phyloP scores from a whole-genome alignment of 2,797 vertebrate genomes.

The Adrianichthys oophorus region DNA sequence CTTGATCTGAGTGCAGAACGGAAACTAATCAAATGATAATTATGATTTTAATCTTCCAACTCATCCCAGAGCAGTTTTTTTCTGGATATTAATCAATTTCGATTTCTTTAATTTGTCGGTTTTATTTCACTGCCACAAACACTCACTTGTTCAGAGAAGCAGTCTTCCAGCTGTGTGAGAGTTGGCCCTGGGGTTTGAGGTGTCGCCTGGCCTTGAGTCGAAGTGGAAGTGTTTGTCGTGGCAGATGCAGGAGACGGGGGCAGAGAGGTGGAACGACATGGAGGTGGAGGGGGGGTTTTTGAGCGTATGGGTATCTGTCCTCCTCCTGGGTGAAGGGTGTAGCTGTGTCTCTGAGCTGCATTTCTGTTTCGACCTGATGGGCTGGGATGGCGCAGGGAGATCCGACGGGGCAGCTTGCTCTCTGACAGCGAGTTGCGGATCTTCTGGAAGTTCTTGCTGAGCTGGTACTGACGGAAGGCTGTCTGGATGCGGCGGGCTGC shows the following conservation, averaged over 20 bases:
- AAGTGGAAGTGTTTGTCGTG: constrained; percentile 11
- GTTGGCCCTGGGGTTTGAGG: constrained; percentile 81
- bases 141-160: constrained; percentile 88
- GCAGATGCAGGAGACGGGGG: constrained; percentile 79
- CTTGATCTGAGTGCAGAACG: too few species aligned
- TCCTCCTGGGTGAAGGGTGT: constrained; percentile 66
- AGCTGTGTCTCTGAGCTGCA: constrained; percentile 73
- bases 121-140: not conserved
- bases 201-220: constrained; percentile 53
- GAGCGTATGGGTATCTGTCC: constrained; percentile 77
- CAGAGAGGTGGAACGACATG: constrained; percentile 86
- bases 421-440: constrained; percentile 96
- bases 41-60: too few species aligned
- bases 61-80: too few species aligned
- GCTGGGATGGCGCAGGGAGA: constrained; percentile 89
- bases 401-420: constrained; percentile 92
- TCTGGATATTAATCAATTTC: too few species aligned
- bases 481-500: constrained; percentile 98
- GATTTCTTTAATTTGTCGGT: too few species aligned
- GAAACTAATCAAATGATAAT: too few species aligned
- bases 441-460: constrained; percentile 99
- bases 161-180: constrained; percentile 95
- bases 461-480: constrained; percentile 97
- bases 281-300: constrained; percentile 80
- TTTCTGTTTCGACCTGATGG: constrained; percentile 64